Base-by-base conservation (phyloP, 2,113 vertebrate species). In the Rafetus swinhoei region DNA sequence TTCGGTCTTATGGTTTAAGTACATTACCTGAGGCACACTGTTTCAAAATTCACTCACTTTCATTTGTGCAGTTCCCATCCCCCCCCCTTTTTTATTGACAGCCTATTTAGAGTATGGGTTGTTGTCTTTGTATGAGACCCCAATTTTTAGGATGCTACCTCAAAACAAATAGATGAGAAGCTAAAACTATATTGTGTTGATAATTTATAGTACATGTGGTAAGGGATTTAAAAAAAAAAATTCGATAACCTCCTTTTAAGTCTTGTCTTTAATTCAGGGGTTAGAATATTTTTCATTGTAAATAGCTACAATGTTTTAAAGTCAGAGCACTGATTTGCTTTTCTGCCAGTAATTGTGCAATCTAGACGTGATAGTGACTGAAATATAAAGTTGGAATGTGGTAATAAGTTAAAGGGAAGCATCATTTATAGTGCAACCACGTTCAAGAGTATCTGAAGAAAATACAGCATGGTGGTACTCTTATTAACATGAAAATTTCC, bases 361-460 rank as follows among this genome's bases (percentile, higher is more conserved):
- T 79, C 2, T 88, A 84, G 29, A 39, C 91, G 50, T 85, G 53
- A 16, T 50, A 81, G 56, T 80, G 62, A 29, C 81, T 93, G 82
- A 83, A 87, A 74, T 85, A 56, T 93, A 79, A 60, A 91, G 92
- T 95, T 89, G 87, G 85, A 72, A 76, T 79, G 89, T 95, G 25
- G 77, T 84, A 56, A 13, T 59, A 84, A 45, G 53, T 15, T 76
- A 57, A 79, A 79, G 45, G 81, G 90, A 57, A 56, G 57, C 9
- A 7, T 92, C 1, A 84, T 97, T 97, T 95, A 84, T 91, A 90
- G 92, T 97, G 39, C 85, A 96, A 57, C 54, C 85, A 81, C 9
- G 0, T 96, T 95, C 84, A 83, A 89, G 86, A 86, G 95, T 86
- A 91, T 95, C 81, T 97, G 87, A 94, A 93, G 85, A 94, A 95